Base-by-base conservation (phyloP, 1,140 invertebrate genomes). In the Pomacea maculata region DNA sequence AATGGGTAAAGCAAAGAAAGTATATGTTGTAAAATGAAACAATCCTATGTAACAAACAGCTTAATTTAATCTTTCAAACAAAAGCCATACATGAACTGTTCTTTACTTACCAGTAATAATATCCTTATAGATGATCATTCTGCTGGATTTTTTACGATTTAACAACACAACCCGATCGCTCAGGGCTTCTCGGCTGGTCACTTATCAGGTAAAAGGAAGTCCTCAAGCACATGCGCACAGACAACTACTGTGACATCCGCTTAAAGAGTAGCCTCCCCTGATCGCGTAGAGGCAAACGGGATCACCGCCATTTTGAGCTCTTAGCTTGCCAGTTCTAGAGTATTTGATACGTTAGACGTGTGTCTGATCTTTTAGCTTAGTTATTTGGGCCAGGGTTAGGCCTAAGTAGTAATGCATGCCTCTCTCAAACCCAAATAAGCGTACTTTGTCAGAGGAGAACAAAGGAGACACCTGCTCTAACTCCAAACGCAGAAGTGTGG, bases 361-460 rank as follows among this genome's bases (percentile, higher is more conserved):
- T 74, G 64, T 61, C 70, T 52, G 12, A 25, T 21, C 45, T 57
- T 72, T 83, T 73, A 19, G 34, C 52, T 52, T 25, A 54, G 57
- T 70, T 76, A 25, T 83, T 73, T 67, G 75, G 82, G 79, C 73
- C 29, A 54, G 67, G 29, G 45, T 68, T 71, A 84, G 87, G 87
- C 87, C 87, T 78, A 73, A 85, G 78, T 80, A 92, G 93, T 92
- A 91, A 94, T 94, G 93, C 92, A 93, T 92, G 93, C 93, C 92
- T 94, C 94, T 94, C 93, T 94, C 93, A 93, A 93, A 91, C 88
- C 88, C 93, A 92, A 92, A 92, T 92, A 93, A 93, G 92, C 92
- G 91, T 85, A 89, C 92, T 88, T 91, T 92, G 89, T 91, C 92
- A 87, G 93, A 92, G 87, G 91, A 93, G 86, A 88, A 88, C 88